Conservation (phyloP, 2,797 vertebrate genomes). For the Smutsia gigantea region DNA sequence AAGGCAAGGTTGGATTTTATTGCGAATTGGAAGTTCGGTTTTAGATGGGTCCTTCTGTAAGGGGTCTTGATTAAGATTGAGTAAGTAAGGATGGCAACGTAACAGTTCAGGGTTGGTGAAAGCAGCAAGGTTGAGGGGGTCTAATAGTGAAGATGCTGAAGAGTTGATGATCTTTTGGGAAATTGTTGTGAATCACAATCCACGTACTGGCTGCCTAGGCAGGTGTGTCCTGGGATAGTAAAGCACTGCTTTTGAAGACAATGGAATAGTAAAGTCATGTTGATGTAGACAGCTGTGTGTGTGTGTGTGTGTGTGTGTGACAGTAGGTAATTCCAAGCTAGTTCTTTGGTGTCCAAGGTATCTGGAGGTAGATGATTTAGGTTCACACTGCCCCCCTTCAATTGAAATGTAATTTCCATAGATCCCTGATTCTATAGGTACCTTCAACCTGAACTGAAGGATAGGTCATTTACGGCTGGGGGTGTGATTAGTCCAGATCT, state of each 20-base stretch:
- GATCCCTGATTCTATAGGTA: background rate
- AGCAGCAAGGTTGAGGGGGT: background rate
- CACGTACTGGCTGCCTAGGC: background rate
- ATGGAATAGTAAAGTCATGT: background rate
- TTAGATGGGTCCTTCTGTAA: background rate
- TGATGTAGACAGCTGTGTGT: background rate
- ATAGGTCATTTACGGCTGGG: background rate
- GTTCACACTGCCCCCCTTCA: background rate
- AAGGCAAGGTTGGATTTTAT: background rate
- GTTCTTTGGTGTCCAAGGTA: background rate
- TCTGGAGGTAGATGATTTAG: background rate
- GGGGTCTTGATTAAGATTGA: background rate
- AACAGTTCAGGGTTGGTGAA: background rate
- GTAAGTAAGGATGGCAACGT: background rate
- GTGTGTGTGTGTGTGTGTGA: background rate
- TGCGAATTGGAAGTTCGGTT: background rate
- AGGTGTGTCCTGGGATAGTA: background rate
- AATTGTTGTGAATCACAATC: background rate
- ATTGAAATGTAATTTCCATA: background rate
- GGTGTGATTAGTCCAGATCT: background rate
- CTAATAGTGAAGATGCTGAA: background rate
- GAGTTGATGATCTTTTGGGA: background rate
- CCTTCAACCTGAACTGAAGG: background rate
- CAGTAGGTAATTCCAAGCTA: background rate
- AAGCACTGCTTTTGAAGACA: background rate